Evolutionary conservation across 2,113 vertebrate genomes (phyloP).

Genomic region (Sinocyclocheilus grahami): DNA sequence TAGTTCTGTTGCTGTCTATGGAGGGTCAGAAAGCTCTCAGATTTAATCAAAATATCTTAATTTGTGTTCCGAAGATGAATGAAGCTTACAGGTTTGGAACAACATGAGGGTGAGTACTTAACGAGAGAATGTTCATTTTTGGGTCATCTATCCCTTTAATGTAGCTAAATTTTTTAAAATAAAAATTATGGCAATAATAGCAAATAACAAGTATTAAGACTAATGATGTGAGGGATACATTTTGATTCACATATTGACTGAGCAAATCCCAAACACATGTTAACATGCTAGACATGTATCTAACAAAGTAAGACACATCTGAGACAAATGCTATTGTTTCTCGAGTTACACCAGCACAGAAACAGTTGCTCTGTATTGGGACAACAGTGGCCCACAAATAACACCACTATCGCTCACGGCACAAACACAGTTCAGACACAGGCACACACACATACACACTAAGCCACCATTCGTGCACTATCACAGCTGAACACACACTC

Average conservation of each 20-base stretch:
- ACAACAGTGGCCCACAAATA: conserved; percentile 36
- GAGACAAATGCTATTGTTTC: conserved; percentile 4
- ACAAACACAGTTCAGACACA: conserved; percentile 29
- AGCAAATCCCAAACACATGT: not conserved
- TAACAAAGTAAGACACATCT: not conserved
- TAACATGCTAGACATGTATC: not conserved
- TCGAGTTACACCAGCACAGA: conserved; percentile 34
- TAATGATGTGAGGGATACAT: not conserved
- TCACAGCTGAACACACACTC: conserved; percentile 27
- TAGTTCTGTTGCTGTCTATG: too few species aligned
- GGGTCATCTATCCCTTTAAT: too few species aligned
- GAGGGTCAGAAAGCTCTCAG: too few species aligned
- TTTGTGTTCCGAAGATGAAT: too few species aligned
- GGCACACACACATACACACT: conserved; percentile 25
- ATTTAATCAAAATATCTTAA: too few species aligned
- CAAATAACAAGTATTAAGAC: not conserved
- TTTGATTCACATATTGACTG: not conserved
- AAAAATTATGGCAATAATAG: not conserved
- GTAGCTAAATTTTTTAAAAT: not conserved
- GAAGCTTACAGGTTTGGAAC: too few species aligned
- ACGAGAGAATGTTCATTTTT: too few species aligned
- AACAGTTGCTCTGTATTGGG: conserved; percentile 36
- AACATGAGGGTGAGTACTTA: too few species aligned
- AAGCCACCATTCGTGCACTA: conserved; percentile 33
- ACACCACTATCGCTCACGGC: conserved; percentile 37